Evolutionary conservation across 2,113 vertebrate species (phyloP).

Genomic region (Arizona elegans): DNA sequence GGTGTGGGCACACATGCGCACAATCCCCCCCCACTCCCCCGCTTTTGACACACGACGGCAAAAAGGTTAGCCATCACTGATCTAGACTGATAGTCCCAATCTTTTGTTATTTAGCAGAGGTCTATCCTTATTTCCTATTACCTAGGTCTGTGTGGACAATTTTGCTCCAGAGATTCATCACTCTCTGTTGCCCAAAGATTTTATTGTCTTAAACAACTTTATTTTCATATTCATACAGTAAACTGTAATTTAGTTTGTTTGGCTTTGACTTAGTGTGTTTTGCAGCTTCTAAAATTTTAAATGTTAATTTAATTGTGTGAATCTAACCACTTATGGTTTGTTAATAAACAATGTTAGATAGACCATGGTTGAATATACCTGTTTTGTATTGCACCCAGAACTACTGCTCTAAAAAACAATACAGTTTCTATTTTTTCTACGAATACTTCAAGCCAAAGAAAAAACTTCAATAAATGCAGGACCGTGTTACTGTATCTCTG

Average conservation of each 20-base stretch:
- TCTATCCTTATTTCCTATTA: neutral
- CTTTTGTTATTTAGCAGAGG: neutral
- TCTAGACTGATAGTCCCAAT: neutral
- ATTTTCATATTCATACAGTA: neutral
- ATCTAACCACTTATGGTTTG: neutral
- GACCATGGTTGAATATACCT: neutral
- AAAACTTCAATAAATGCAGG: neutral
- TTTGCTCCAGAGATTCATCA: neutral
- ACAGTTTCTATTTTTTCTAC: neutral
- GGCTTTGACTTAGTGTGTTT: neutral
- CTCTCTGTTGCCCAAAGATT: neutral
- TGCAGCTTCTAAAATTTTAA: neutral
- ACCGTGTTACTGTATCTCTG: neutral
- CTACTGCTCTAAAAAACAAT: neutral
- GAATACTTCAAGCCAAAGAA: neutral
- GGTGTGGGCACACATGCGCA: too few species aligned
- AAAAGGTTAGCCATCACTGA: too few species aligned
- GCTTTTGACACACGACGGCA: too few species aligned
- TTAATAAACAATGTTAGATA: neutral
- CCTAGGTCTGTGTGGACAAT: neutral
- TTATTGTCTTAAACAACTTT: neutral
- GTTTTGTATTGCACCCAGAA: neutral
- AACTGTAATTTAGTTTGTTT: neutral
- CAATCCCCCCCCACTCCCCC: too few species aligned
- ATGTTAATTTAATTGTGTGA: neutral